Evolutionary conservation across 2,113 vertebrate species (phyloP).

Genomic region (Oncorhynchus masou): DNA sequence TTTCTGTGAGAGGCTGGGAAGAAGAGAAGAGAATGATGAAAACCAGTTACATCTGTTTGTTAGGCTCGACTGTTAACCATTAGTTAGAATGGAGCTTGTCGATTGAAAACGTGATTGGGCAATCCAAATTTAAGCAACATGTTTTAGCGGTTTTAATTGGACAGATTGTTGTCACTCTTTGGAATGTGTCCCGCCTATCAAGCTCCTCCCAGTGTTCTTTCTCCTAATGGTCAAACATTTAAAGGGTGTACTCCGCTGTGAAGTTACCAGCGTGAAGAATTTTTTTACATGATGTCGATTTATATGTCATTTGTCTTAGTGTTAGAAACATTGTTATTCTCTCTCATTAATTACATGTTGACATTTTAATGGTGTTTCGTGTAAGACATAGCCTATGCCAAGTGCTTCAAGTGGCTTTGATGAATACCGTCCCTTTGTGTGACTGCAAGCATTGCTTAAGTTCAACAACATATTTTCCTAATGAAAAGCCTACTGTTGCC

Average conservation of each 20-base stretch:
- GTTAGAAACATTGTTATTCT: background rate
- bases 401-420: background rate
- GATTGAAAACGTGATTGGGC: conserved; percentile 53
- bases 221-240: conserved; percentile 59
- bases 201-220: conserved; percentile 11
- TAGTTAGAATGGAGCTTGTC: conserved; percentile 49
- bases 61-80: conserved; percentile 59
- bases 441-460: background rate
- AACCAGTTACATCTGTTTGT: conserved; percentile 54
- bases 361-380: background rate
- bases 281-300: background rate
- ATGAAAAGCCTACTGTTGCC: background rate
- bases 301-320: background rate
- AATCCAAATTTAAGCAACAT: background rate
- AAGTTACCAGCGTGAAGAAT: background rate
- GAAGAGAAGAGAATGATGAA: conserved; percentile 64
- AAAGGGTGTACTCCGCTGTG: conserved; percentile 44
- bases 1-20: background rate
- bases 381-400: background rate
- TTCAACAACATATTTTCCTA: background rate
- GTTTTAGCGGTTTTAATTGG: conserved; percentile 37
- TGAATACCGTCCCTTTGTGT: background rate
- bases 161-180: conserved; percentile 16
- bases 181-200: conserved; percentile 11
- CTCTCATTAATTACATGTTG: background rate